These are phyloP conservation scores for Heteromurus nitidus DNA, from an alignment of 2,888 invertebrate genomes.

Conservation along the genomic window DNA sequence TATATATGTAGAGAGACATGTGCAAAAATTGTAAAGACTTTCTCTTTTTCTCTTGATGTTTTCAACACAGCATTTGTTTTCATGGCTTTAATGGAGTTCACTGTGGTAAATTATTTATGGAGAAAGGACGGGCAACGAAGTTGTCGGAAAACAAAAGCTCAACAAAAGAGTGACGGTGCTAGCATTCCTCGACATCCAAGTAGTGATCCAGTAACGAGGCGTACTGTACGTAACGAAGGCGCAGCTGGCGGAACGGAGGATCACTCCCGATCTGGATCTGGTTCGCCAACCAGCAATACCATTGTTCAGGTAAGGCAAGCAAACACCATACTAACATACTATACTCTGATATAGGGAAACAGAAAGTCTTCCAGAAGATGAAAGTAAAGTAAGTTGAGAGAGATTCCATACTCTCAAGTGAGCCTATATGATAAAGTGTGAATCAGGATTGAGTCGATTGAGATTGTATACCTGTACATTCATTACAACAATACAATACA, in stretches of 20 bases:
- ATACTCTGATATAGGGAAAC: too few relatives aligned
- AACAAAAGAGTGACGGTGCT: constrained; percentile 32
- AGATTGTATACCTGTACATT: too few relatives aligned
- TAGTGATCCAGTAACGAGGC: constrained; percentile 48
- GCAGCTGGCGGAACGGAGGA: constrained; percentile 30
- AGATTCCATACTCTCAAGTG: too few relatives aligned
- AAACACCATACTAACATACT: too few relatives aligned
- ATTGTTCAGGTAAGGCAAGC: constrained; percentile 44
- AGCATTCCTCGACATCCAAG: constrained; percentile 37
- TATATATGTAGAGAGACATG: too few relatives aligned
- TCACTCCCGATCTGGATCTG: constrained; percentile 39
- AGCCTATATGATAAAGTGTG: too few relatives aligned
- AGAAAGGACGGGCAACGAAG: constrained; percentile 47
- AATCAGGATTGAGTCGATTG: too few relatives aligned
- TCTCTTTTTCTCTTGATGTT: too few relatives aligned
- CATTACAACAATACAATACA: too few relatives aligned
- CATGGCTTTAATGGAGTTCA: constrained; percentile 77
- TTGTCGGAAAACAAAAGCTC: constrained; percentile 34
- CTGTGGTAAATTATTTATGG: constrained; percentile 76
- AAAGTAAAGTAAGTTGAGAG: too few relatives aligned
- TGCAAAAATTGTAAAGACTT: too few relatives aligned
- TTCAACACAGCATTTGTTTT: constrained; percentile 77
- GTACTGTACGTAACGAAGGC: constrained; percentile 23
- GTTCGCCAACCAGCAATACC: constrained; percentile 53
- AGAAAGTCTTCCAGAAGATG: background rate